These are phyloP conservation scores for Thaumatotibia leucotreta DNA, from an alignment of 1,140 invertebrate genomes.

Conservation along the genomic window DNA sequence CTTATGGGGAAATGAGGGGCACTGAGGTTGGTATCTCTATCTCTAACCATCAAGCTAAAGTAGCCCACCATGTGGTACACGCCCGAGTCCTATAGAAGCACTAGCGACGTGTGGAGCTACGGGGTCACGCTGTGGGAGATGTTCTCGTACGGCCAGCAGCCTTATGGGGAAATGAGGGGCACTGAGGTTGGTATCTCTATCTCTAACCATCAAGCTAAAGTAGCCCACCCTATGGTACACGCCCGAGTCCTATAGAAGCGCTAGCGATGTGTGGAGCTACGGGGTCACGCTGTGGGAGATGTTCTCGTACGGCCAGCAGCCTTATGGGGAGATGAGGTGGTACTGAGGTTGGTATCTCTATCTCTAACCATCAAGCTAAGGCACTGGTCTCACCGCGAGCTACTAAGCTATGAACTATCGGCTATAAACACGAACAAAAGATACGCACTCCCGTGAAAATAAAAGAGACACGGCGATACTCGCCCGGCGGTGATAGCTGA, in stretches of 20 bases:
- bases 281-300: slow-evolving; percentile 98
- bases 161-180: slow-evolving; percentile 91
- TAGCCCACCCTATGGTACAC: slow-evolving; percentile 99
- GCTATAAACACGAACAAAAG: too few species aligned
- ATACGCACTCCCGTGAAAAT: too few species aligned
- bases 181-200: slow-evolving; percentile 87
- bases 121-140: slow-evolving; percentile 98
- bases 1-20: too few species aligned
- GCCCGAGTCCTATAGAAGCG: slow-evolving; percentile 93
- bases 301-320: slow-evolving; percentile 92
- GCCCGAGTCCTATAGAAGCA: slow-evolving; percentile 93
- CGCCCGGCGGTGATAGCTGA: too few species aligned
- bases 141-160: slow-evolving; percentile 92
- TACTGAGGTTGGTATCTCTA: slow-evolving; percentile 82
- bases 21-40: too few species aligned
- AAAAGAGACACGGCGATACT: too few species aligned
- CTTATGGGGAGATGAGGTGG: slow-evolving; percentile 92
- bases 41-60: too few species aligned
- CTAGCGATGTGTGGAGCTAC: slow-evolving; percentile 97
- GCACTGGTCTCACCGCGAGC: too few species aligned
- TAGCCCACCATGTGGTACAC: slow-evolving; percentile 99
- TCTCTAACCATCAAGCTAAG: neutral
- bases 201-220: too few species aligned
- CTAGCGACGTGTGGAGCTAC: slow-evolving; percentile 97
- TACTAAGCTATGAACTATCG: too few species aligned